These are phyloP conservation scores for Fukomys damarensis DNA, from an alignment of 2,113 vertebrate genomes.

Conservation along the genomic window DNA sequence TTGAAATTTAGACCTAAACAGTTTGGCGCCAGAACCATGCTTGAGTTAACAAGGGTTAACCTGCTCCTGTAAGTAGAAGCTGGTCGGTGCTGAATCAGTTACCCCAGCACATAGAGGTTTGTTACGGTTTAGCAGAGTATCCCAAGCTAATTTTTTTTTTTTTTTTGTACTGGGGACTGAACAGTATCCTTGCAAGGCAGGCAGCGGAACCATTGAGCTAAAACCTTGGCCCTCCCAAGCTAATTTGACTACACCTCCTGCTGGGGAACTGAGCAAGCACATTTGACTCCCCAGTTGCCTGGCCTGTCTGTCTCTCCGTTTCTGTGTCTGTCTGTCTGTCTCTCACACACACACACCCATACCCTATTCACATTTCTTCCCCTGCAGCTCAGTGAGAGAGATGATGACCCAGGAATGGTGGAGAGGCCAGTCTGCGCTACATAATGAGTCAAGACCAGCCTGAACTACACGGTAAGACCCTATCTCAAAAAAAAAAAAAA, in stretches of 20 bases:
- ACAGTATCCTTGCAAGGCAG: too few relatives aligned
- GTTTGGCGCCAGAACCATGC: background rate
- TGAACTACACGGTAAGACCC: background rate
- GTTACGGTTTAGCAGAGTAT: background rate
- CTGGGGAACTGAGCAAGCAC: background rate
- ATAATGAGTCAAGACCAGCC: background rate
- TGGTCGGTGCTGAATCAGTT: background rate
- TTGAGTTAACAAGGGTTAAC: too few relatives aligned
- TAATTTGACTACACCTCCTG: background rate
- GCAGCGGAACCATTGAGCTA: too few relatives aligned
- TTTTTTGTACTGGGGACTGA: too few relatives aligned
- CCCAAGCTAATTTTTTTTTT: background rate
- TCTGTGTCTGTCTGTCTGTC: background rate
- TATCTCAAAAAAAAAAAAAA: background rate
- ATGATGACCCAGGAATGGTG: background rate
- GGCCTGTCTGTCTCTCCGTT: background rate
- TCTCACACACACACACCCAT: background rate
- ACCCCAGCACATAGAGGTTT: background rate
- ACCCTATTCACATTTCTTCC: background rate
- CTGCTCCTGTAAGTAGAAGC: background rate
- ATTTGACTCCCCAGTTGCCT: background rate
- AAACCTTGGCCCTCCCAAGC: too few relatives aligned
- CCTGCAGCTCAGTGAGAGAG: conserved; percentile 5
- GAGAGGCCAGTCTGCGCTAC: background rate
- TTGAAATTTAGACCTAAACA: background rate